Conservation (phyloP, 1,140 invertebrate genomes). For the Bradysia coprophila region DNA sequence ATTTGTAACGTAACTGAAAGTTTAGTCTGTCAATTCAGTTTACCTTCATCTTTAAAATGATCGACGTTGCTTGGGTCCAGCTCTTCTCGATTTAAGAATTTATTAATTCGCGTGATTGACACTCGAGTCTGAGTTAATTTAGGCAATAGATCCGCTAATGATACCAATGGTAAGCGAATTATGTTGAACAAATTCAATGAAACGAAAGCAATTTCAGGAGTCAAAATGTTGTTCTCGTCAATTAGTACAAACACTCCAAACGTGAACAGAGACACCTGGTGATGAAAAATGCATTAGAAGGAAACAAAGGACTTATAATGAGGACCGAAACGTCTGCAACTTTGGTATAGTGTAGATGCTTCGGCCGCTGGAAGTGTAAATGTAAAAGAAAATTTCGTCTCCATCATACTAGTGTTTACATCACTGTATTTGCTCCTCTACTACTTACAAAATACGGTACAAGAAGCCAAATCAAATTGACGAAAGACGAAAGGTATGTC, state of each 20-base stretch:
- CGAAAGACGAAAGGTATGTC: constrained; percentile 73
- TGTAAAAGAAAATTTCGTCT: constrained; percentile 9
- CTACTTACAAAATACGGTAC: constrained; percentile 82
- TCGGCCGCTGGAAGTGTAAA: too few relatives aligned
- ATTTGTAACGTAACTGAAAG: neutral
- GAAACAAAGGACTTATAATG: too few relatives aligned
- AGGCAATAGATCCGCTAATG: constrained; percentile 76
- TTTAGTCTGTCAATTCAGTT: neutral
- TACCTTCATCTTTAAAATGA: constrained; percentile 43
- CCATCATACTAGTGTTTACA: neutral
- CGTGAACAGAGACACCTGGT: constrained; percentile 70
- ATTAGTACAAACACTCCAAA: constrained; percentile 80
- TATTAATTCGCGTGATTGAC: constrained; percentile 67
- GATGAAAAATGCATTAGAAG: neutral
- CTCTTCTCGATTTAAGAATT: constrained; percentile 78
- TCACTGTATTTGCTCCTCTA: neutral
- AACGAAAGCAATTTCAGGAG: constrained; percentile 86
- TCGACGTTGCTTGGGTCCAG: constrained; percentile 54
- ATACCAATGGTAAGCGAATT: constrained; percentile 79
- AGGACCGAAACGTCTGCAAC: too few relatives aligned
- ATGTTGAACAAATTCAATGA: constrained; percentile 96
- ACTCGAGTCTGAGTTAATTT: constrained; percentile 58
- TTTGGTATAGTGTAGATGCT: too few relatives aligned
- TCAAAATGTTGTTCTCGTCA: constrained; percentile 63
- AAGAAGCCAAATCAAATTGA: constrained; percentile 88